Evolutionary conservation across 1,140 invertebrate genomes (phyloP).

Genomic region (Zaprionus vittiger): DNA sequence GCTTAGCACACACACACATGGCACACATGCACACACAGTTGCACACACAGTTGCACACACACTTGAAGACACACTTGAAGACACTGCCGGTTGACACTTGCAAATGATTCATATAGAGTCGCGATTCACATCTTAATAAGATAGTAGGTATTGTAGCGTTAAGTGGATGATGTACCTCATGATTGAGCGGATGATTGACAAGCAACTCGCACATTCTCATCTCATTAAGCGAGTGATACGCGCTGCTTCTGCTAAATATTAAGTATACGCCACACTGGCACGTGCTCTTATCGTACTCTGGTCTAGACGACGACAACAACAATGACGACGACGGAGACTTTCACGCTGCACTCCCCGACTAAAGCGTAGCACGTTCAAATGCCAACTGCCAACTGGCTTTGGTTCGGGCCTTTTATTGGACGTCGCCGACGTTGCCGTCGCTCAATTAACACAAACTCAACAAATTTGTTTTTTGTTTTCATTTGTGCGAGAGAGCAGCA

Average conservation of each 20-base stretch:
- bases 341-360: conserved; percentile 44
- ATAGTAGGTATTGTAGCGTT: neutral
- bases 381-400: conserved; percentile 57
- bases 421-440: conserved; percentile 33
- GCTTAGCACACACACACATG: neutral
- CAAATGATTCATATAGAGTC: conserved; percentile 23
- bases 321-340: neutral
- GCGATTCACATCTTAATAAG: conserved; percentile 6
- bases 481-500: conserved; percentile 18
- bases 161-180: conserved; percentile 64
- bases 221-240: conserved; percentile 8
- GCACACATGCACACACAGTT: neutral
- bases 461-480: conserved; percentile 36
- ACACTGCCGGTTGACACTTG: conserved; percentile 2
- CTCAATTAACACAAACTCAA: conserved; percentile 59
- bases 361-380: conserved; percentile 53
- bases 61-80: conserved; percentile 11
- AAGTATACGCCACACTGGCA: conserved; percentile 47
- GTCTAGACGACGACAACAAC: neutral
- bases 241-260: conserved; percentile 42
- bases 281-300: conserved; percentile 56
- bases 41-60: neutral
- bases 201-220: conserved; percentile 80
- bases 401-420: conserved; percentile 67
- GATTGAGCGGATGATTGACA: conserved; percentile 74